Percentiles rank a stretch among this genome's conserved stretches.
phyloP scores from a whole-genome alignment of 1,140 invertebrate genomes.

The Lineus longissimus region DNA sequence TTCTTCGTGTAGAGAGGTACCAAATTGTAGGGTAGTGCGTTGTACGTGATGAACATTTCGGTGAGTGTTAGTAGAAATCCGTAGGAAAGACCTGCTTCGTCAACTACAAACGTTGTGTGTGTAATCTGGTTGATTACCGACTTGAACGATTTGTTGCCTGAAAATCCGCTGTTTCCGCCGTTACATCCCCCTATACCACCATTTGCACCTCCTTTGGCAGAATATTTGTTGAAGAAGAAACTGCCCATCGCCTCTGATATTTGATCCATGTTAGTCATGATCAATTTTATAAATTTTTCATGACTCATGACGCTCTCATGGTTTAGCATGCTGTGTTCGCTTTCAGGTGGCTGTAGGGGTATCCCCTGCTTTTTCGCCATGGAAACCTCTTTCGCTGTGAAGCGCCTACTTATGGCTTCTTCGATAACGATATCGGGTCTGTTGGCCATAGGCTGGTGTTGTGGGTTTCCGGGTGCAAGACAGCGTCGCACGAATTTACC shows the following conservation, averaged over 20 bases:
- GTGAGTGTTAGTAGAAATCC: slow-evolving; percentile 1
- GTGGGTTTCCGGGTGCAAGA: background rate
- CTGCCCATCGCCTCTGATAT: background rate
- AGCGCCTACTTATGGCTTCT: background rate
- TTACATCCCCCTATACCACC: background rate
- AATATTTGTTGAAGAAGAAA: background rate
- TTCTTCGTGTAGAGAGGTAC: slow-evolving; percentile 5
- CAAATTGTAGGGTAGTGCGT: slow-evolving; percentile 1
- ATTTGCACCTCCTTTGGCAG: background rate
- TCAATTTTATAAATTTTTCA: background rate
- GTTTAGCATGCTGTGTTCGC: background rate
- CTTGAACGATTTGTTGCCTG: slow-evolving; percentile 3
- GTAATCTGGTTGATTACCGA: slow-evolving; percentile 2
- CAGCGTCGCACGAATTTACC: background rate
- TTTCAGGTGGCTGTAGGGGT: background rate
- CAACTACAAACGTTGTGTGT: background rate
- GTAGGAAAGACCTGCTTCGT: background rate
- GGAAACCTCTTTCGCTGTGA: slow-evolving; percentile 3
- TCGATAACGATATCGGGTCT: background rate
- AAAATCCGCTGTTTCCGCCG: background rate
- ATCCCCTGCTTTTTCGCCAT: slow-evolving; percentile 3
- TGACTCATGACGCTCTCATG: slow-evolving; percentile 4
- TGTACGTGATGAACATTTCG: slow-evolving; percentile 4
- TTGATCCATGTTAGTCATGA: background rate
- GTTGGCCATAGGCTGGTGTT: slow-evolving; percentile 2